These are phyloP conservation scores for Neolamprologus caudopunctatus DNA, from an alignment of 2,113 vertebrate species.

Conservation along the genomic window DNA sequence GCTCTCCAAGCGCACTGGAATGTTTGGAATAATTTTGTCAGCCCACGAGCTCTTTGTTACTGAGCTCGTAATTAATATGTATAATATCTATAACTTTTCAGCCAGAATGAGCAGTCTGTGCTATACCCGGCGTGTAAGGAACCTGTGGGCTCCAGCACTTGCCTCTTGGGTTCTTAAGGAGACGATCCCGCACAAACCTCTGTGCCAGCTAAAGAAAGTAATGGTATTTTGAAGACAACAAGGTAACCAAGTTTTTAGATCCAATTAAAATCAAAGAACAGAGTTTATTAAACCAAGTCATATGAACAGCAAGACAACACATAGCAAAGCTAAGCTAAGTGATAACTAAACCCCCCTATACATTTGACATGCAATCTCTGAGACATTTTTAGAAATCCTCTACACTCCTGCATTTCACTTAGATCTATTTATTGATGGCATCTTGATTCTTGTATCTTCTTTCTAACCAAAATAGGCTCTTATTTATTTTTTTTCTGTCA, in stretches of 20 bases:
- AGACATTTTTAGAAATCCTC: not conserved
- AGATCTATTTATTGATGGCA: not conserved
- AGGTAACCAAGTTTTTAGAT: not conserved
- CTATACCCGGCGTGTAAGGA: not conserved
- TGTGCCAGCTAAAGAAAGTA: not conserved
- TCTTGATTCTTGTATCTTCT: not conserved
- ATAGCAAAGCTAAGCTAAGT: not conserved
- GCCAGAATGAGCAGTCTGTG: not conserved
- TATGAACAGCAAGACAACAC: not conserved
- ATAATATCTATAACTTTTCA: not conserved
- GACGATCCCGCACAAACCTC: not conserved
- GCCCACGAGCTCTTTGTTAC: not conserved
- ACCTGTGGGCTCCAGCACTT: not conserved
- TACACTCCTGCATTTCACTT: not conserved
- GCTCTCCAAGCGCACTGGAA: not conserved
- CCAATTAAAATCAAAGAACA: not conserved
- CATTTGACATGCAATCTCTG: not conserved
- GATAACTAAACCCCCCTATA: not conserved
- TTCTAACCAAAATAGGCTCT: not conserved
- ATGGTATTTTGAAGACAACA: not conserved
- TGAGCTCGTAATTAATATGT: not conserved
- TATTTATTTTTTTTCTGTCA: not conserved
- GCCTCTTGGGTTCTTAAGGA: not conserved
- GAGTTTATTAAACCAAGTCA: not conserved
- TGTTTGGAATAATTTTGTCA: not conserved